These are phyloP conservation scores for Mirounga angustirostris DNA, from an alignment of 2,113 vertebrate genomes.

Conservation along the genomic window DNA sequence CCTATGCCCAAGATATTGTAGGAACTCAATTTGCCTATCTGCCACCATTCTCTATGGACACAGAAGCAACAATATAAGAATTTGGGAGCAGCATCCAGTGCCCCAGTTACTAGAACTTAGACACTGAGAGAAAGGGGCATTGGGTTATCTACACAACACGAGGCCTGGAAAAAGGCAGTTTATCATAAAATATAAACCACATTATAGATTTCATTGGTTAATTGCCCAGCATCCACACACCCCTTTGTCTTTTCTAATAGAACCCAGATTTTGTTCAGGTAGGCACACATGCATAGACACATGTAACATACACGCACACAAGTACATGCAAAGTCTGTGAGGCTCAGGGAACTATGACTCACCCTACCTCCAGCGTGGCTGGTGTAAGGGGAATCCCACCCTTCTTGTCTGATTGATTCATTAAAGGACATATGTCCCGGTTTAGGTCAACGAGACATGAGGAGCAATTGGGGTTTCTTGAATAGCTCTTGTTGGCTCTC, in stretches of 20 bases:
- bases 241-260: not conserved
- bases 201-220: not conserved
- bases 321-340: not conserved
- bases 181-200: not conserved
- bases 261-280: not conserved
- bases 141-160: not conserved
- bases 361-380: not conserved
- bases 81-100: not conserved
- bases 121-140: not conserved
- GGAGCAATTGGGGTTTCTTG: not conserved
- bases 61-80: not conserved
- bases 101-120: not conserved
- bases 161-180: not conserved
- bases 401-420: not conserved
- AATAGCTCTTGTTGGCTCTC: not conserved
- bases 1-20: not conserved
- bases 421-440: not conserved
- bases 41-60: not conserved
- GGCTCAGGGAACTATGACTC: not conserved
- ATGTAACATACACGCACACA: not conserved
- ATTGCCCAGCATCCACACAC: not conserved
- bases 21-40: not conserved
- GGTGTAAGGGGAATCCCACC: not conserved
- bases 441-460: not conserved
- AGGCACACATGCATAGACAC: not conserved